phyloP scores from a whole-genome alignment of 2,797 vertebrate species.

The Melanotaenia parkinsoni region DNA sequence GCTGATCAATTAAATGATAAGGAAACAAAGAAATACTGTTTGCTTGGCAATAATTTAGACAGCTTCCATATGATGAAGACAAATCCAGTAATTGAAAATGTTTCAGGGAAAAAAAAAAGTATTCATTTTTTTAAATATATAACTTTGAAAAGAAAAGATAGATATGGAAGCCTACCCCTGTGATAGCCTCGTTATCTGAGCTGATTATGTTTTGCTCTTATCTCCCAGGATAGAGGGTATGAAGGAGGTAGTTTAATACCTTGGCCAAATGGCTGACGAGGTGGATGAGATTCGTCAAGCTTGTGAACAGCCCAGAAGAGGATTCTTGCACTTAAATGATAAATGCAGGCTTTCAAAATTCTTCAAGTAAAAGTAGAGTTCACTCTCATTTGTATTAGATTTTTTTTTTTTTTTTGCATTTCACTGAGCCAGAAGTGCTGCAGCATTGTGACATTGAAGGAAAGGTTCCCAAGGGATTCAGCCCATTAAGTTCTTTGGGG shows the following conservation, averaged over 20 bases:
- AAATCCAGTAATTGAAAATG: conserved; percentile 64
- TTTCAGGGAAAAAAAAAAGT: conserved; percentile 8
- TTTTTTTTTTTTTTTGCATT: too few species aligned
- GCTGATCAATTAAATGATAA: conserved; percentile 83
- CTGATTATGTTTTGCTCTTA: conserved; percentile 60
- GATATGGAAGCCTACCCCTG: conserved; percentile 44
- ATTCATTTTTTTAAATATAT: conserved; percentile 32
- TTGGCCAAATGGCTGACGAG: conserved; percentile 66
- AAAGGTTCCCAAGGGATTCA: conserved; percentile 55
- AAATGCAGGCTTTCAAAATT: conserved; percentile 52
- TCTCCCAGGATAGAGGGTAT: conserved; percentile 55
- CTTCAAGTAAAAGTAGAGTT: conserved; percentile 40
- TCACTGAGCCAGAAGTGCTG: too few species aligned
- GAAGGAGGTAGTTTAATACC: conserved; percentile 55
- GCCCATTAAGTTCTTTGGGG: conserved; percentile 60
- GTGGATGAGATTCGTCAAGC: conserved; percentile 59
- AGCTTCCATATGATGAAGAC: conserved; percentile 57
- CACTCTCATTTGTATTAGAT: conserved; percentile 40
- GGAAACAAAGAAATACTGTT: conserved; percentile 69
- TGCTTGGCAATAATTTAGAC: conserved; percentile 70
- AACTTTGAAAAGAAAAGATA: conserved; percentile 43
- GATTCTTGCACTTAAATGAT: conserved; percentile 49
- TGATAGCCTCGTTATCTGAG: conserved; percentile 62
- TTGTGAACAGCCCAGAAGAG: conserved; percentile 51
- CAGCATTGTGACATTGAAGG: conserved; percentile 7